phyloP scores from a whole-genome alignment of 1,140 invertebrate genomes.

The Drosophila prosaltans region DNA sequence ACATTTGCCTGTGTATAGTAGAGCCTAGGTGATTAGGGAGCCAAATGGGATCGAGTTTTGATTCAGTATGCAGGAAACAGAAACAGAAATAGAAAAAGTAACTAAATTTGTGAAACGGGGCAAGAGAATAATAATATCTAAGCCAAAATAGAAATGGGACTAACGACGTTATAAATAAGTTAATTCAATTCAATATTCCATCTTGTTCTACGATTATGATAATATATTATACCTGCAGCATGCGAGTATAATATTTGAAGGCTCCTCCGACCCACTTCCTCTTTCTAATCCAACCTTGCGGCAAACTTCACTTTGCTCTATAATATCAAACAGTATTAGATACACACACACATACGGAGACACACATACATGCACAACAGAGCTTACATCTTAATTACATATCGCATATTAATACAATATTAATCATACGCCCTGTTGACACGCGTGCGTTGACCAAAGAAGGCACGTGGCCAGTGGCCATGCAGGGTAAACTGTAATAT shows the following conservation, averaged over 20 bases:
- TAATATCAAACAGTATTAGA: constrained; percentile 1
- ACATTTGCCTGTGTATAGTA: too few relatives aligned
- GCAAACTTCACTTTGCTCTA: neutral
- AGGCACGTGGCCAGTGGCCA: constrained; percentile 54
- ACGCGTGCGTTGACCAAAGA: constrained; percentile 53
- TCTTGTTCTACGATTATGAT: neutral
- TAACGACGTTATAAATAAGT: neutral
- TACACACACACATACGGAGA: constrained; percentile 12
- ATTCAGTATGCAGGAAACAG: too few relatives aligned
- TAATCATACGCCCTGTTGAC: constrained; percentile 80
- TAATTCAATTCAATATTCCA: constrained; percentile 9
- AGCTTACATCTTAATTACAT: constrained; percentile 81
- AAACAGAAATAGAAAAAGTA: neutral
- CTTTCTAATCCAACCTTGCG: neutral
- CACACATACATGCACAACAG: constrained; percentile 42
- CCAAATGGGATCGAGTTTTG: too few relatives aligned
- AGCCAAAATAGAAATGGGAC: neutral
- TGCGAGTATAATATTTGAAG: neutral
- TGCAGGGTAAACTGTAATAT: constrained; percentile 37
- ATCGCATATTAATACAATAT: constrained; percentile 81
- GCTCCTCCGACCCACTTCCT: neutral
- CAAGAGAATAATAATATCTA: neutral
- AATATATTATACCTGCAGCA: neutral
- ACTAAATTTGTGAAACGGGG: neutral
- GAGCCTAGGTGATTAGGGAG: too few relatives aligned